A percentile compares a stretch with the other conserved stretches of the same genome.
Conservation (phyloP, 2,888 invertebrate genomes). For the Autographa pulchrina region DNA sequence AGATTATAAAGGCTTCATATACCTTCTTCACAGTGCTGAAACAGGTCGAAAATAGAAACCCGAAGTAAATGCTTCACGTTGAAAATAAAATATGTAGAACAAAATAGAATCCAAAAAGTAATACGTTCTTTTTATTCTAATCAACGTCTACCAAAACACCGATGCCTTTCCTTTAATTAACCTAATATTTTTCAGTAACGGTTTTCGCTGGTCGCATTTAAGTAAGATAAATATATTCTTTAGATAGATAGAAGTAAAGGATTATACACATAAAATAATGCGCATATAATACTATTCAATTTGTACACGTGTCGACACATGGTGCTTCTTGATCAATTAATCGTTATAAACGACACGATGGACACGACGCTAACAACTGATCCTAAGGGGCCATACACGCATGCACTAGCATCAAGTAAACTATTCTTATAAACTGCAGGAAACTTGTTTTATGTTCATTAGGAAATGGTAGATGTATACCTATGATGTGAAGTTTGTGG, state of each 20-base stretch:
- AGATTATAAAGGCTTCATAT: slow-evolving; percentile 87
- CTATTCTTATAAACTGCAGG: not conserved
- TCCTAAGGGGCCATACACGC: not conserved
- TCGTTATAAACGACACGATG: slow-evolving; percentile 1
- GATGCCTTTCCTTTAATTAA: no score
- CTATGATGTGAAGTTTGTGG: no score
- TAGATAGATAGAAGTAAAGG: no score
- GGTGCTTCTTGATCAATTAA: not conserved
- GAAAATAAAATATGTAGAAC: not conserved
- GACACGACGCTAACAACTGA: not conserved
- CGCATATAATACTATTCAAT: not conserved
- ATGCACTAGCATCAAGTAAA: not conserved
- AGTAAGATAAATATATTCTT: no score
- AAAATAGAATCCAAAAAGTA: not conserved
- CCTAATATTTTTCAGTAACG: no score
- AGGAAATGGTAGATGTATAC: no score
- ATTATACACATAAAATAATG: not conserved
- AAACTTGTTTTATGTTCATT: no score
- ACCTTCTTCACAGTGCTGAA: slow-evolving; percentile 86
- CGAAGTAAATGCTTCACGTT: slow-evolving; percentile 29
- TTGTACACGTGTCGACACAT: not conserved
- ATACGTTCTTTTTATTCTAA: not conserved
- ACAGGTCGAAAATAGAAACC: slow-evolving; percentile 65
- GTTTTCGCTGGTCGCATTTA: no score
- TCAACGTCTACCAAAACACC: not conserved